These are phyloP conservation scores for Noctua janthe DNA, from an alignment of 2,888 invertebrate species.

Conservation along the genomic window DNA sequence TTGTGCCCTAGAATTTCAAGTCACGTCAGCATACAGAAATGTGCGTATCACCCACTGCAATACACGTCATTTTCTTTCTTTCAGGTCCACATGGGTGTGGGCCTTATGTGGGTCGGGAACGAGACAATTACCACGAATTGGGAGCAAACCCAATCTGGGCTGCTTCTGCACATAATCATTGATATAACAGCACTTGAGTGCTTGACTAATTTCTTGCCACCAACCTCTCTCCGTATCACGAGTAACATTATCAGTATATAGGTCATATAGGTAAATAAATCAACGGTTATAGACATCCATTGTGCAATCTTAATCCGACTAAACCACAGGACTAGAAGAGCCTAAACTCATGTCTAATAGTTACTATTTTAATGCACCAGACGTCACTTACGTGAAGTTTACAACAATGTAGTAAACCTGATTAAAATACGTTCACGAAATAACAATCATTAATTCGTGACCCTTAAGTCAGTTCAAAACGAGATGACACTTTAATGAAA, in stretches of 20 bases:
- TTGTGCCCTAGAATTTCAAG: not conserved
- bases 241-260: not conserved
- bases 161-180: not conserved
- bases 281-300: not conserved
- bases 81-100: too few relatives aligned
- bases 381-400: constrained; percentile 12
- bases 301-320: not conserved
- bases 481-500: constrained; percentile 12
- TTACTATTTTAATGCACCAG: not conserved
- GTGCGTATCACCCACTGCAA: not conserved
- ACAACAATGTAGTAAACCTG: constrained; percentile 16
- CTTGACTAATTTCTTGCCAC: constrained; percentile 10
- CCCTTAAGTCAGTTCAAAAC: not conserved
- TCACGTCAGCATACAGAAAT: not conserved
- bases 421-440: constrained; percentile 28
- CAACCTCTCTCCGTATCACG: not conserved
- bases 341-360: not conserved
- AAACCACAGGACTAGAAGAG: not conserved
- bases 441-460: constrained; percentile 24
- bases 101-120: not conserved
- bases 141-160: not conserved
- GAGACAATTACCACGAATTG: not conserved
- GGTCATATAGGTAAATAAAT: not conserved
- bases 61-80: not conserved
- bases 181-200: constrained; percentile 16